These are phyloP conservation scores for Acrossocheilus wenchowensis DNA, from an alignment of 2,797 vertebrate genomes.

Conservation along the genomic window DNA sequence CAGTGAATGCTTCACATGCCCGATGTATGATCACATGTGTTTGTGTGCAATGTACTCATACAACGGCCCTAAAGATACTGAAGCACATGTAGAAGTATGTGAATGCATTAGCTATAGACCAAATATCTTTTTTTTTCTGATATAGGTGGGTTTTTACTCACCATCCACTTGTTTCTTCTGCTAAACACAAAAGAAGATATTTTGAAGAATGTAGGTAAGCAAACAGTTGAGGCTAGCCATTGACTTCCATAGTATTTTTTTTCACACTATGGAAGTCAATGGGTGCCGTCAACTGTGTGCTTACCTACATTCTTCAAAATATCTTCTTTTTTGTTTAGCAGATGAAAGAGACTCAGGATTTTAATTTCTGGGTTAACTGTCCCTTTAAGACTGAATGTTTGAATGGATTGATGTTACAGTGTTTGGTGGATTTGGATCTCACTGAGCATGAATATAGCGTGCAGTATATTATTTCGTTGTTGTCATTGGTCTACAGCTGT, in stretches of 20 bases:
- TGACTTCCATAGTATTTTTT: too few species aligned
- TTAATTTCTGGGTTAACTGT: not conserved
- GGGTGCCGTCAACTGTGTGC: too few species aligned
- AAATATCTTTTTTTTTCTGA: not conserved
- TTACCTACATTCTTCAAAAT: too few species aligned
- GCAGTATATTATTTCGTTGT: not conserved
- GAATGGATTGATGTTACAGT: too few species aligned
- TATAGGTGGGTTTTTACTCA: not conserved
- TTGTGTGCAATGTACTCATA: not conserved
- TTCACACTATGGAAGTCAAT: too few species aligned
- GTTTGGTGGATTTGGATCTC: not conserved
- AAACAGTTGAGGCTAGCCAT: too few species aligned
- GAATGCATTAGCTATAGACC: not conserved
- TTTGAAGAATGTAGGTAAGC: too few species aligned
- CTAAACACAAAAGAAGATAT: too few species aligned
- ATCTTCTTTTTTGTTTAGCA: too few species aligned
- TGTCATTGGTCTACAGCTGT: not conserved
- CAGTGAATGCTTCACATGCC: constrained; percentile 2
- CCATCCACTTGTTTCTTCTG: not conserved
- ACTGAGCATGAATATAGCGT: not conserved
- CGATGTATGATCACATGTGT: not conserved
- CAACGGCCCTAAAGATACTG: not conserved
- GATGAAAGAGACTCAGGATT: not conserved
- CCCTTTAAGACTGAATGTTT: not conserved
- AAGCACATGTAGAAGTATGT: not conserved